Evolutionary conservation across 35 echinoderm and acorn worm genomes (phyloP).

Genomic region (Heliocidaris tuberculata): DNA sequence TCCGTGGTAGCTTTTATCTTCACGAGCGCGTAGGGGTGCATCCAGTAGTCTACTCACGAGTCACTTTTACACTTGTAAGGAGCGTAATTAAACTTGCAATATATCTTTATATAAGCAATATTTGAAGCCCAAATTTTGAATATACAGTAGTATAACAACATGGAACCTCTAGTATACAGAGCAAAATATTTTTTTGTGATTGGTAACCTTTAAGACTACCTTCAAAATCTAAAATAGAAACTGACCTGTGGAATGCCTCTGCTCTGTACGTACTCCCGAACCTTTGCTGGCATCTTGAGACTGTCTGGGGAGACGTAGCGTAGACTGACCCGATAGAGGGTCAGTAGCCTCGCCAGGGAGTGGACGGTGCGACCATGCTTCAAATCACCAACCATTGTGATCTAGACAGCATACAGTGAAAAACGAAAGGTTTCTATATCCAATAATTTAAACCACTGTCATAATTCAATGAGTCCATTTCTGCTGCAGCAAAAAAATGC

Average conservation of each 20-base stretch:
- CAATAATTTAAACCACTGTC: not conserved
- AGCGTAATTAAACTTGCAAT: no score
- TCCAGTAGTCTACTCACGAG: no score
- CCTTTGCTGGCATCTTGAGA: constrained; percentile 78
- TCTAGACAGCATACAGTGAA: constrained; percentile 48
- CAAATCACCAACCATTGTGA: constrained; percentile 99
- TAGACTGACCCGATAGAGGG: constrained; percentile 86
- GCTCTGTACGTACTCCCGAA: constrained; percentile 78
- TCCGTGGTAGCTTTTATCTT: no score
- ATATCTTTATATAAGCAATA: no score
- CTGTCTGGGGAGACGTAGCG: constrained; percentile 84
- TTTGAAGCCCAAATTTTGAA: no score
- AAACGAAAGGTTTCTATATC: not conserved
- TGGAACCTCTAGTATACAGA: no score
- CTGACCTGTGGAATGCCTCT: constrained; percentile 89
- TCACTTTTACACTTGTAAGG: no score
- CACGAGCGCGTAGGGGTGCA: no score
- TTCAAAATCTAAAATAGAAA: not conserved
- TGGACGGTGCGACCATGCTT: constrained; percentile 97
- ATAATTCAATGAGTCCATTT: not conserved
- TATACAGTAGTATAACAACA: no score
- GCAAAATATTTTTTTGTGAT: no score
- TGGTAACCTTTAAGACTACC: not conserved
- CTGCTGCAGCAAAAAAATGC: not conserved
- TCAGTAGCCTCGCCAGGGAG: constrained; percentile 88